Percentiles rank a stretch among this genome's conserved stretches.
Evolutionary conservation across 2,113 vertebrate species (phyloP).

Genomic region (Heliornis fulica): DNA sequence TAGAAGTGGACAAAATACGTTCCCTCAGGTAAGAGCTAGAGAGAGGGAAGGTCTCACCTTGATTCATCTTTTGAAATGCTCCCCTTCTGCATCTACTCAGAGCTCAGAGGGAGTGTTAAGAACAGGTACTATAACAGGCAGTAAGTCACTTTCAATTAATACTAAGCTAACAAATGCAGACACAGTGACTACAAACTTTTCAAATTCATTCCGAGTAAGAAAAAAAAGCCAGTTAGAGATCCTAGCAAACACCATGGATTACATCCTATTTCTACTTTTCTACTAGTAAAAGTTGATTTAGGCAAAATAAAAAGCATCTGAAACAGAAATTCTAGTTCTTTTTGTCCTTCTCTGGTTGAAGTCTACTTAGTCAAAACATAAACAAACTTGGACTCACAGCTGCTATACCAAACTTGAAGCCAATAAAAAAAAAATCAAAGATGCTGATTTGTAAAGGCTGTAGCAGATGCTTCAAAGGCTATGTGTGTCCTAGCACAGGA

Average conservation of each 20-base stretch:
- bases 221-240: not conserved
- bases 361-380: not conserved
- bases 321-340: not conserved
- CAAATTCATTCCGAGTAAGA: not conserved
- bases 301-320: not conserved
- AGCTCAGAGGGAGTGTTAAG: not conserved
- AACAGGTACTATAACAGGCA: not conserved
- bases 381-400: not conserved
- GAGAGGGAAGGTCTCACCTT: not conserved
- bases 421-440: not conserved
- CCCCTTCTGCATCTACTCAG: not conserved
- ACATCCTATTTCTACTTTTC: not conserved
- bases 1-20: not conserved
- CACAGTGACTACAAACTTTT: not conserved
- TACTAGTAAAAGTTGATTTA: not conserved
- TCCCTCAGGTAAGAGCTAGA: not conserved
- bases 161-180: not conserved
- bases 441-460: not conserved
- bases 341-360: not conserved
- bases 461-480: not conserved
- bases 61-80: not conserved
- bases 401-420: not conserved
- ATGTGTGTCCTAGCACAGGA: not conserved
- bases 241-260: not conserved
- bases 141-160: not conserved